These are phyloP conservation scores for Zhengitettix transpicula DNA, from an alignment of 2,888 invertebrate genomes.

Conservation along the genomic window DNA sequence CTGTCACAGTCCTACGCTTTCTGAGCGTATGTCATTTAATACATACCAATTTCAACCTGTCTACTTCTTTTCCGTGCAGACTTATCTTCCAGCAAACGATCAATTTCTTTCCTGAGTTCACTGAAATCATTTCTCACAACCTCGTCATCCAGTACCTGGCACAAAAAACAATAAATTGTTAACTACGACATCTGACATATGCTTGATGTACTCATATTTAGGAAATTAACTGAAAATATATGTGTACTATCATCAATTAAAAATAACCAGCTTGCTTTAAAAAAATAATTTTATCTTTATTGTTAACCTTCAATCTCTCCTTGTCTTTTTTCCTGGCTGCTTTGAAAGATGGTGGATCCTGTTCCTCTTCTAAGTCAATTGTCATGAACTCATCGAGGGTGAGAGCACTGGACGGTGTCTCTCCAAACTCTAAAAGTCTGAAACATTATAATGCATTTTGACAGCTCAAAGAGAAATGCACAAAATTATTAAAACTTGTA, in stretches of 20 bases:
- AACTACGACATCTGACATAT: too few species aligned
- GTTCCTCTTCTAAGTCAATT: conserved; percentile 89
- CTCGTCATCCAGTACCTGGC: conserved; percentile 33
- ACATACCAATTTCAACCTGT: background rate
- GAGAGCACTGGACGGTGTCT: conserved; percentile 86
- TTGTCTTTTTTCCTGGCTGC: conserved; percentile 78
- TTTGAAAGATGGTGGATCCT: conserved; percentile 91
- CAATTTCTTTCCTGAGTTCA: conserved; percentile 73
- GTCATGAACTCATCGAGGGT: conserved; percentile 95
- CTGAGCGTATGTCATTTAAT: background rate
- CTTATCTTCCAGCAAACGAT: conserved; percentile 51
- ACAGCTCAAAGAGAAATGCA: too few species aligned
- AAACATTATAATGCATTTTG: background rate
- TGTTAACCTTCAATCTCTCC: conserved; percentile 49
- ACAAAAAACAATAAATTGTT: conserved; percentile 12
- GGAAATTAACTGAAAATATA: too few species aligned
- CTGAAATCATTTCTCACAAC: conserved; percentile 38
- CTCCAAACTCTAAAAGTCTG: conserved; percentile 83
- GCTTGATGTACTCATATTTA: too few species aligned
- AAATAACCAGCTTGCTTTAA: background rate
- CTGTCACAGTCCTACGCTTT: too few species aligned
- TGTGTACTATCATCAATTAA: too few species aligned
- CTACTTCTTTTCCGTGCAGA: background rate
- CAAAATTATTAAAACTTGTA: too few species aligned
- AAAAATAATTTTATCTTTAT: background rate